Base-by-base conservation (phyloP, 1,140 invertebrate species). In the Drosophila tristis region DNA sequence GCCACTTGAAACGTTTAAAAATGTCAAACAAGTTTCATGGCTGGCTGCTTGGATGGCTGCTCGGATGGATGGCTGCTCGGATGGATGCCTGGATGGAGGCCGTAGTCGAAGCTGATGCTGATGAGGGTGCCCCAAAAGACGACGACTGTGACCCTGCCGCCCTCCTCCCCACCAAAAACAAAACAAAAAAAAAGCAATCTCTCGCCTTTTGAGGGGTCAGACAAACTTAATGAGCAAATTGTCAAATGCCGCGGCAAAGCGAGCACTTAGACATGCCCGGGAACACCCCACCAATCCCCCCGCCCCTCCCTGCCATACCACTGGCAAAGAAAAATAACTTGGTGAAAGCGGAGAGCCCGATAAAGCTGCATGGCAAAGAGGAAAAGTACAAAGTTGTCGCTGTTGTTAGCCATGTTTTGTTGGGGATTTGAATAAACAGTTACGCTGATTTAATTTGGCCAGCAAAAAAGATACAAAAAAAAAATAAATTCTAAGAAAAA, bases 171-270 rank as follows among this genome's bases (percentile, higher is more conserved):
- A 15, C 5, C 20, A 25, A 25, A 25, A 25, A 25, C 20, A 20
- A 16, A 25, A 25, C 20, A 20, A 20, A 25, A 25, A 39, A 11
- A 39, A 39, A 39, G 35, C 35, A 39, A 39, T 39, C 35, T 39
- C 13, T 50, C 23, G 45, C 42, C 16, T 31, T 25, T 67, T 48
- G 64, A 66, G 82, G 72, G 84, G 73, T 78, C 87, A 90, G 79
- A 90, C 89, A 90, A 90, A 87, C 82, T 90, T 90, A 90, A 90
- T 90, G 87, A 90, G 87, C 81, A 90, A 90, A 90, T 90, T 90
- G 87, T 90, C 87, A 90, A 90, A 90, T 84, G 85, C 85, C 85
- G 85, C 73, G 85, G 84, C 79, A 84, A 89, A 84, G 79, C 82
- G 80, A 57, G 84, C 82, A 86, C 82, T 86, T 86, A 86, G 78